These are phyloP conservation scores for Dipodomys merriami DNA, from an alignment of 2,113 vertebrate genomes.

Conservation along the genomic window DNA sequence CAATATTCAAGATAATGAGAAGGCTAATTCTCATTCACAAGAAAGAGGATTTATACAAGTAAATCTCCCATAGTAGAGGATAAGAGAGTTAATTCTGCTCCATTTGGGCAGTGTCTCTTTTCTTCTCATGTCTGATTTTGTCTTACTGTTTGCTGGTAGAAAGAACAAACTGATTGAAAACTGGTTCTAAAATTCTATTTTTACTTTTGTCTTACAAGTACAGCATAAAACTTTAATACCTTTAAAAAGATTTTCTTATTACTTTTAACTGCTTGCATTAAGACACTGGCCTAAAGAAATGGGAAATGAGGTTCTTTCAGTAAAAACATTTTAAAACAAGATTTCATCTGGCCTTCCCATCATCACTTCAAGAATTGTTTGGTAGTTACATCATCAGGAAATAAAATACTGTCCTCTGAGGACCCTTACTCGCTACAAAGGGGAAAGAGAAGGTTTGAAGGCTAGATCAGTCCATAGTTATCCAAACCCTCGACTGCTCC, in stretches of 20 bases:
- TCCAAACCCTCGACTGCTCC: conserved; percentile 47
- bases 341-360: conserved; percentile 92
- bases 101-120: conserved; percentile 50
- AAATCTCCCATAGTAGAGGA: conserved; percentile 20
- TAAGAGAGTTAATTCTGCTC: conserved; percentile 43
- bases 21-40: conserved; percentile 63
- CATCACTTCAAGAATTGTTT: conserved; percentile 90
- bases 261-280: conserved; percentile 81
- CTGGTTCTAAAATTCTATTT: conserved; percentile 62
- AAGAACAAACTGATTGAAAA: conserved; percentile 65
- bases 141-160: conserved; percentile 29
- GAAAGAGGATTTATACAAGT: conserved; percentile 43
- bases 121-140: conserved; percentile 35
- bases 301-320: conserved; percentile 75
- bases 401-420: conserved; percentile 88
- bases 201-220: conserved; percentile 70
- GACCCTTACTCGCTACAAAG: conserved; percentile 85
- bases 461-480: conserved; percentile 70
- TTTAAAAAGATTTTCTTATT: conserved; percentile 75
- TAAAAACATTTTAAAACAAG: conserved; percentile 80
- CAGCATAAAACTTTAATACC: conserved; percentile 69
- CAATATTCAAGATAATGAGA: conserved; percentile 60
- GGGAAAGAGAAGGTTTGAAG: conserved; percentile 75
- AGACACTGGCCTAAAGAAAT: conserved; percentile 78
- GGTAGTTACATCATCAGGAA: conserved; percentile 92